Conservation (phyloP, 1,140 invertebrate genomes). For the Octopus bimaculoides region DNA sequence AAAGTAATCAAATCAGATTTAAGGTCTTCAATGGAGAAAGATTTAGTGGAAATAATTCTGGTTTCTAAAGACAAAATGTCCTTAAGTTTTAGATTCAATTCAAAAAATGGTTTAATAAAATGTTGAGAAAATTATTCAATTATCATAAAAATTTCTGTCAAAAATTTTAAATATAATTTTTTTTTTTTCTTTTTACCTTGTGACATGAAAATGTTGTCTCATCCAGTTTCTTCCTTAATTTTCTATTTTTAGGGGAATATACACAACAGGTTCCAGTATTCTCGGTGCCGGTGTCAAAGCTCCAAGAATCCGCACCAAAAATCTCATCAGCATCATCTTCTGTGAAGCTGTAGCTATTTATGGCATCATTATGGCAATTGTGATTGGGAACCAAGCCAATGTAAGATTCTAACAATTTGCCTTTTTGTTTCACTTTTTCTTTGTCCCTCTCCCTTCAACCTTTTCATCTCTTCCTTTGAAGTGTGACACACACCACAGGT, state of each 20-base stretch:
- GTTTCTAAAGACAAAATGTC: no score
- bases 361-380: conserved; percentile 96
- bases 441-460: no score
- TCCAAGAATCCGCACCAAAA: conserved; percentile 98
- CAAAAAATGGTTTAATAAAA: no score
- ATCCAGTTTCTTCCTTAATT: not conserved
- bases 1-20: no score
- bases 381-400: conserved; percentile 81
- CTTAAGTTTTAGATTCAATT: no score
- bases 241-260: conserved; percentile 73
- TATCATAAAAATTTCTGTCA: no score
- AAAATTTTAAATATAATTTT: no score
- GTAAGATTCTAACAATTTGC: conserved; percentile 54
- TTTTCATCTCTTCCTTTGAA: no score
- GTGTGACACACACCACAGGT: no score
- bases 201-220: not conserved
- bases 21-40: no score
- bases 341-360: conserved; percentile 99
- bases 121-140: no score
- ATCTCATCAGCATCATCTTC: conserved; percentile 98
- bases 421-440: not conserved
- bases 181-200: not conserved
- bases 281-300: conserved; percentile 97
- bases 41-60: no score
- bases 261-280: conserved; percentile 94